Evolutionary conservation across 2,797 vertebrate genomes (phyloP).

Genomic region (Artibeus lituratus): DNA sequence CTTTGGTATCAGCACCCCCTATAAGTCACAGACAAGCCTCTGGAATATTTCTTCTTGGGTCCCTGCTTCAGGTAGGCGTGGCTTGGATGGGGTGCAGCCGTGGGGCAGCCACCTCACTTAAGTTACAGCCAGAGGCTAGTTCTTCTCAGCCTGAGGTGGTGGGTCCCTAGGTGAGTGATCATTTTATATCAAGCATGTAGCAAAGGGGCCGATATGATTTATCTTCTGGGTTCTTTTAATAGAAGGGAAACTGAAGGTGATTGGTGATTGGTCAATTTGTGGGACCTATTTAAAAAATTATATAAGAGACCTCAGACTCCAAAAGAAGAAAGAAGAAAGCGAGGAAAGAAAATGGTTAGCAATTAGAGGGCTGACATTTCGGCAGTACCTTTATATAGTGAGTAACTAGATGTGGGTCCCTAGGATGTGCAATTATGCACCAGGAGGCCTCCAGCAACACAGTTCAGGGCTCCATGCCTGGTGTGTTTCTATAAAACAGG

Average conservation of each 20-base stretch:
- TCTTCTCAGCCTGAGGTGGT: neutral
- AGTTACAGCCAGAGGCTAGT: neutral
- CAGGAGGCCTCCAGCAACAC: slow-evolving; percentile 9
- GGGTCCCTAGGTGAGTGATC: neutral
- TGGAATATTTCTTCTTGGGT: neutral
- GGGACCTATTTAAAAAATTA: neutral
- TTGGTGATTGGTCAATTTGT: neutral
- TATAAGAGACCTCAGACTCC: neutral
- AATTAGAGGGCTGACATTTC: slow-evolving; percentile 43
- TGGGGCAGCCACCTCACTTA: neutral
- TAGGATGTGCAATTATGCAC: slow-evolving; percentile 49
- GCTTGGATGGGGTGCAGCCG: neutral
- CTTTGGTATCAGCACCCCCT: neutral
- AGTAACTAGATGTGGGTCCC: slow-evolving; percentile 27
- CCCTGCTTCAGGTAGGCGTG: neutral
- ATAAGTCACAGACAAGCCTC: neutral
- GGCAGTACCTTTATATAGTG: neutral
- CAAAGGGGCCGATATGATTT: neutral
- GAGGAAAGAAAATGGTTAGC: neutral
- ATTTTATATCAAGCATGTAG: neutral
- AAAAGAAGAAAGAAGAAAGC: slow-evolving; percentile 28
- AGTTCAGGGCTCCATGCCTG: slow-evolving; percentile 25
- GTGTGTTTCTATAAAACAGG: slow-evolving; percentile 58
- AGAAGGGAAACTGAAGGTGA: slow-evolving; percentile 9
- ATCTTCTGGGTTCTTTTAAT: neutral